Base-by-base conservation (phyloP, 2,888 invertebrate genomes). In the Apodemia hepburni region DNA sequence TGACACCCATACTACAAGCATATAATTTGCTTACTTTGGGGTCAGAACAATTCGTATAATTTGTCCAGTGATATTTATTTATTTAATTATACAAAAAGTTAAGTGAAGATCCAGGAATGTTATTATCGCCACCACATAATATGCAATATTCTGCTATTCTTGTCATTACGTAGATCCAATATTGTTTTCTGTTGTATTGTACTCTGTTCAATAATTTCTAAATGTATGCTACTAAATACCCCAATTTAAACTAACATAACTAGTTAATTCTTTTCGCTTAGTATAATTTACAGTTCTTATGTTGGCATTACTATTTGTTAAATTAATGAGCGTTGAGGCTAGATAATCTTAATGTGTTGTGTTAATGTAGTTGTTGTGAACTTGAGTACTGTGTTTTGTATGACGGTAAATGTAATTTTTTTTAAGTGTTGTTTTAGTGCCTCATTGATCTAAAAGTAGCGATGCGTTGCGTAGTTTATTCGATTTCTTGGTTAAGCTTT, bases 271-370 rank as follows among this genome's bases (percentile, higher is more conserved):
- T 22, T 54, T 54, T 54, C 27, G 54, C 22, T 54, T 54, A 12
- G 27, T 15, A 54, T 54, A 22, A 22, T 54, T 54, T 27, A 54
- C 54, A 54, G 54, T 54, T 54, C 18, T 54, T 27, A 27, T 54
- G 54, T 54, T 45, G 45, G 45, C 45, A 54, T 27, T 12, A 54
- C 27, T 54, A 54, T 54, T 22, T 54, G 27, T 54, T 15, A 11
- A 27, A 22, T 8, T 27, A 54, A 27, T 27, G 5, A 54, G 6
- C 22, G 54, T 45, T 22, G 15, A 27, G 12, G 54, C 45, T n/a
- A 45, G n/a, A 45, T 45, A 45, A 6, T 45, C n/a, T 45, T 45
- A 12, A 45, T 45, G 45, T 45, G n/a, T 15, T 42, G 42, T 45
- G n/a, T 45, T 45, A n/a, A 45, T 7, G 38, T 38, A 38, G 1